Percentiles rank a stretch among this genome's conserved stretches.
These are phyloP conservation scores for Macropis europaea DNA, from an alignment of 2,888 invertebrate species.

Conservation along the genomic window DNA sequence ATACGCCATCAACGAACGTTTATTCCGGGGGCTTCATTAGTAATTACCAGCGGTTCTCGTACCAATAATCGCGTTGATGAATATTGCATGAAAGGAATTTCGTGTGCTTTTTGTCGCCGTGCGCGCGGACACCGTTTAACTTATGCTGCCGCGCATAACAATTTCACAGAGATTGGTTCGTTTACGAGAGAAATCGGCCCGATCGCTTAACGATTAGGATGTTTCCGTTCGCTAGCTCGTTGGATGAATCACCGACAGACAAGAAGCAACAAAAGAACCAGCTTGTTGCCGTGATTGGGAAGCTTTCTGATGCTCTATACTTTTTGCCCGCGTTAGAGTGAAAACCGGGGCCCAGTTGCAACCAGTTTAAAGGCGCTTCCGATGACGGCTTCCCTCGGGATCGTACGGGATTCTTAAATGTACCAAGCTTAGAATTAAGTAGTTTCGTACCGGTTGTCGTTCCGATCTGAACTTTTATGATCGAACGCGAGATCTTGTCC, in stretches of 20 bases:
- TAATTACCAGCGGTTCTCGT: slow-evolving; percentile 56
- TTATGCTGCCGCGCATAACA: not conserved
- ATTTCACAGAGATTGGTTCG: slow-evolving; percentile 12
- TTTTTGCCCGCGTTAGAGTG: not conserved
- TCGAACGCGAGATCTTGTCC: no score
- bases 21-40: slow-evolving; percentile 53
- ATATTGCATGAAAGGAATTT: slow-evolving; percentile 66
- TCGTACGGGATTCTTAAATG: no score
- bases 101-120: slow-evolving; percentile 21
- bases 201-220: slow-evolving; percentile 7
- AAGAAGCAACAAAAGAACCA: no score
- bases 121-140: not conserved
- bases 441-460: no score
- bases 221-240: not conserved
- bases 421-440: no score
- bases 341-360: not conserved
- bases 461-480: no score
- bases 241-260: not conserved
- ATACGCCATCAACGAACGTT: slow-evolving; percentile 37
- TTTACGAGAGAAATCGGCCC: not conserved
- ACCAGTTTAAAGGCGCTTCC: no score
- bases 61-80: slow-evolving; percentile 57
- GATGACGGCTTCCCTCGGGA: no score
- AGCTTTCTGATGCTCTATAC: not conserved
- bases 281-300: not conserved